These are phyloP conservation scores for Adelosebastes latens DNA, from an alignment of 2,797 vertebrate species.

Conservation along the genomic window DNA sequence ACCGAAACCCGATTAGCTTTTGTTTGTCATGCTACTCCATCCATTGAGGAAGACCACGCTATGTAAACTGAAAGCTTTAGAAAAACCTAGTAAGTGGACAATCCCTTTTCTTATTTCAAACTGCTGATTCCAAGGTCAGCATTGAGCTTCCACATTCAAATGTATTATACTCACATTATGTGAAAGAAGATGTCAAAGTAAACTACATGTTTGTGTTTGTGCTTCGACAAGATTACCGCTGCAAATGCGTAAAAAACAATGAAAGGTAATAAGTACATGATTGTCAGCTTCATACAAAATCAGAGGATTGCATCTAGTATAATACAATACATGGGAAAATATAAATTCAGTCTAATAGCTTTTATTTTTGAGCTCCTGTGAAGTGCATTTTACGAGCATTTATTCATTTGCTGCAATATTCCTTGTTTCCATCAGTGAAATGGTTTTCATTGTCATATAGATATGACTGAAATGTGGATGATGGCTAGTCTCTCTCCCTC, in stretches of 20 bases:
- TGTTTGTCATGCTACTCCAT: background rate
- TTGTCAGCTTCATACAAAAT: background rate
- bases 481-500: background rate
- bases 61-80: background rate
- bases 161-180: background rate
- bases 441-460: background rate
- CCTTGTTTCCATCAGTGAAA: slow-evolving; percentile 1
- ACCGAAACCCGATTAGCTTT: background rate
- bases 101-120: background rate
- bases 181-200: background rate
- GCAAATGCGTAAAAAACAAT: background rate
- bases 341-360: background rate
- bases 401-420: slow-evolving; percentile 18
- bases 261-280: background rate
- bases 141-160: background rate
- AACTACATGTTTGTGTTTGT: background rate
- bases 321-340: background rate
- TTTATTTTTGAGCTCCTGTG: background rate
- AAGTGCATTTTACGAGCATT: slow-evolving; percentile 30
- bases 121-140: background rate
- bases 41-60: background rate
- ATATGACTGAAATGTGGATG: background rate
- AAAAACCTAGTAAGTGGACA: background rate
- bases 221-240: background rate
- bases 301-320: background rate